These are phyloP conservation scores for Amphiura filiformis DNA, from an alignment of 35 echinoderm and acorn worm genomes.

Conservation along the genomic window DNA sequence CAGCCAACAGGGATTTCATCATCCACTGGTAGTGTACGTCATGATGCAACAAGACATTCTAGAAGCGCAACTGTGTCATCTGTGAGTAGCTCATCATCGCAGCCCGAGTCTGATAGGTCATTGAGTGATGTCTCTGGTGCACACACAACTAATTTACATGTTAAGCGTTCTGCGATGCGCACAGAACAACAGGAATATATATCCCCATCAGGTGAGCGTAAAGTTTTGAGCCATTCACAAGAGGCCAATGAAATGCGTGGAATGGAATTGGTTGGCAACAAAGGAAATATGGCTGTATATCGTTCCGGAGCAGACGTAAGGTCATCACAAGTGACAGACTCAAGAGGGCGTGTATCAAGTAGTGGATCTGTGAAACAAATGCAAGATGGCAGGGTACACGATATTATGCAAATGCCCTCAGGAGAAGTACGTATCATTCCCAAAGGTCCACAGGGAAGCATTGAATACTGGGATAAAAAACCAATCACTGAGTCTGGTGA, in stretches of 20 bases:
- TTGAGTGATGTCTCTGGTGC: background rate
- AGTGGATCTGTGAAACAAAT: background rate
- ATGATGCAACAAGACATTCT: background rate
- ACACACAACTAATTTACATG: background rate
- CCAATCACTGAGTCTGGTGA: background rate
- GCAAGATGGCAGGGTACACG: background rate
- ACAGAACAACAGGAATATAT: background rate
- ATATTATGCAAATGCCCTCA: constrained; percentile 10
- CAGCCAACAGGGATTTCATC: background rate
- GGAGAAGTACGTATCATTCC: constrained; percentile 18
- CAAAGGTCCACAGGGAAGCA: constrained; percentile 32
- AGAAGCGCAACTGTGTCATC: background rate
- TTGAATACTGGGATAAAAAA: constrained; percentile 52
- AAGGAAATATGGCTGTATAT: background rate
- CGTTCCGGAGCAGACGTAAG: background rate
- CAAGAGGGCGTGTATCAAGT: background rate
- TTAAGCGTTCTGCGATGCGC: background rate
- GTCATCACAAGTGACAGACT: background rate
- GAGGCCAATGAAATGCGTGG: background rate
- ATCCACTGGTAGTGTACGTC: background rate
- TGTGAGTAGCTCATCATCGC: background rate
- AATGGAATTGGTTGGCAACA: background rate
- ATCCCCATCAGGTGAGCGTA: background rate
- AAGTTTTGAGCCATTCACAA: background rate
- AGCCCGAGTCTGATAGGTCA: background rate